A percentile compares a stretch with the other conserved stretches of the same genome.
These are phyloP conservation scores for Manis pentadactyla DNA, from an alignment of 2,797 vertebrate species.

Conservation along the genomic window DNA sequence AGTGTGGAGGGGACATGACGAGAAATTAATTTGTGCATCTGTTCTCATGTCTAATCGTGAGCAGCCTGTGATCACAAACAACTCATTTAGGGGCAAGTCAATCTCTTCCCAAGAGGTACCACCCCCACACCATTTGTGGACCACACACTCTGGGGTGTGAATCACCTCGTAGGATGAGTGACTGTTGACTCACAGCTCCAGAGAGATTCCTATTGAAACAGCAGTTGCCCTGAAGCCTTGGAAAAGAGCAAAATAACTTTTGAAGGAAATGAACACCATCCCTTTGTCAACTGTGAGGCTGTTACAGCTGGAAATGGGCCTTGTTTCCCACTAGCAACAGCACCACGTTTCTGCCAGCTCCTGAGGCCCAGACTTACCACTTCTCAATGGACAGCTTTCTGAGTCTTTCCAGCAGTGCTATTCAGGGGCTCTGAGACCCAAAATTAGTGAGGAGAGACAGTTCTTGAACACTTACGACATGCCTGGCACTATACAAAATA, in stretches of 20 bases:
- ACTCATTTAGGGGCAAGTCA: constrained; percentile 43
- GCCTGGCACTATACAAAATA: not conserved
- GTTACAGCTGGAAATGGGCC: constrained; percentile 6
- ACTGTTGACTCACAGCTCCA: constrained; percentile 65
- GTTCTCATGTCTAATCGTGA: constrained; percentile 58
- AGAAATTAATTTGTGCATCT: constrained; percentile 72
- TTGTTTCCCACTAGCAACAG: not conserved
- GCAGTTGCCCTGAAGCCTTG: constrained; percentile 58
- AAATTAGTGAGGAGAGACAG: not conserved
- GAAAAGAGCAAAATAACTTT: constrained; percentile 64
- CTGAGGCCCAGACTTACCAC: not conserved
- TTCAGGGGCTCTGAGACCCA: not conserved
- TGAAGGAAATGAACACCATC: constrained; percentile 62
- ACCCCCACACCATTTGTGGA: constrained; percentile 74
- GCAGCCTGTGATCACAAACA: constrained; percentile 69
- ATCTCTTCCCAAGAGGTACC: constrained; percentile 66
- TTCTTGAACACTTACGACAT: not conserved
- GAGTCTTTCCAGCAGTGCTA: not conserved
- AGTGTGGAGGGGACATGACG: not conserved
- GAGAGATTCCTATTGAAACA: constrained; percentile 60
- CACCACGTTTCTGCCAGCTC: not conserved
- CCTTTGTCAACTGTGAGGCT: constrained; percentile 42
- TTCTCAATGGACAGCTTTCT: not conserved
- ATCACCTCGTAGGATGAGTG: constrained; percentile 68
- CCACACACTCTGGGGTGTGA: constrained; percentile 52